These are phyloP conservation scores for Frankliniella fusca DNA, from an alignment of 2,888 invertebrate species.

Conservation along the genomic window DNA sequence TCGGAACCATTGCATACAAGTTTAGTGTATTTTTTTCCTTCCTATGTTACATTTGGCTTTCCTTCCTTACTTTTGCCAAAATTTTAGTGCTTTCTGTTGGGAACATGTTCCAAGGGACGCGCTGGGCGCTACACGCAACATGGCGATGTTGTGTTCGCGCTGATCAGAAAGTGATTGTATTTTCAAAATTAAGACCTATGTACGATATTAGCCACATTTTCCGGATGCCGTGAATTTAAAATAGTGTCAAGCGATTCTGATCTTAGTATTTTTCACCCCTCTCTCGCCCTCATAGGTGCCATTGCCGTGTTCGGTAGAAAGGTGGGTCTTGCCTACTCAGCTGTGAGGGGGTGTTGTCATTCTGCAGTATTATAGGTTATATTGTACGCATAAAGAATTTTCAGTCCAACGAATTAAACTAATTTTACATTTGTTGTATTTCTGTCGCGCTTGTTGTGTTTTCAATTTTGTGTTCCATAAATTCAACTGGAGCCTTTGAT, in stretches of 20 bases:
- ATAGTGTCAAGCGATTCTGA: neutral
- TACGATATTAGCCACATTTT: too few species aligned
- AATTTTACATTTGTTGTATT: neutral
- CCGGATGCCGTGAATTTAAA: too few species aligned
- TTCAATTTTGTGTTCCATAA: neutral
- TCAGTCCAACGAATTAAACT: neutral
- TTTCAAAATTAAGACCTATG: neutral
- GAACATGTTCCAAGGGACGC: too few species aligned
- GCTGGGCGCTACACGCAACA: neutral
- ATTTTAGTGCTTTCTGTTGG: too few species aligned
- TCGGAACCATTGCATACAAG: too few species aligned
- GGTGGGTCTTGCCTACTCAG: neutral
- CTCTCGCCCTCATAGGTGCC: neutral
- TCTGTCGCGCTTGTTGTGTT: neutral
- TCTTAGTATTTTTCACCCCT: neutral
- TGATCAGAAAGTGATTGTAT: neutral
- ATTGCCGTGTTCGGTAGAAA: neutral
- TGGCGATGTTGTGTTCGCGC: neutral
- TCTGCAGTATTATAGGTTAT: neutral
- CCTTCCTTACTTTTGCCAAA: too few species aligned
- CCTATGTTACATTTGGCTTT: too few species aligned
- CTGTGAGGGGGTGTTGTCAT: conserved; percentile 26
- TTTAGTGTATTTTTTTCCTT: too few species aligned
- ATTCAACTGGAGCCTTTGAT: neutral
- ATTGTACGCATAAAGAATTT: too few species aligned